Base-by-base conservation (phyloP, 2,113 vertebrate genomes). In the Ancistrus triradiatus region DNA sequence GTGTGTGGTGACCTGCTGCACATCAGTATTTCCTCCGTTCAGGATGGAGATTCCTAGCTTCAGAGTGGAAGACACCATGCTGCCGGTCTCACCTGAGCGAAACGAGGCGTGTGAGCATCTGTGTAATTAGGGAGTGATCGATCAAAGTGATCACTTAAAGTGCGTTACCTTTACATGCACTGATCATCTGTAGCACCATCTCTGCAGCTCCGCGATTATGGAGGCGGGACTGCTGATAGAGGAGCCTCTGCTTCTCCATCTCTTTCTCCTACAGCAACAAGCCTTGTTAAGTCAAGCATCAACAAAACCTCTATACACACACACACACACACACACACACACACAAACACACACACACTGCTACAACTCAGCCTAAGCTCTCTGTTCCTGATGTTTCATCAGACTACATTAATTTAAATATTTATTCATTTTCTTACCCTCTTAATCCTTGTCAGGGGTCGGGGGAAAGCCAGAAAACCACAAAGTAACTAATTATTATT, bases 161-260 rank as follows among this genome's bases (percentile, higher is more conserved):
- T 19, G 15, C 19, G 7, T 0, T 59, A 95, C 94, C 94, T 90
- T 93, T 95, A 80, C 94, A 95, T 59, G 94, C 94, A 0, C 94
- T 95, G 69, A 97, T 93, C 94, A 96, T 96, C 73, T 96, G 94
- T 21, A 96, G 83, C 9, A 96, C 92, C 94, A 95, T 96, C 80
- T 96, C 93, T 0, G 94, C 93, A 0, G 93, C 91, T 0, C 93
- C 94, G 1, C 93, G 89, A 50, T 87, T 93, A 78, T 96, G 93
- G 48, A 96, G 88, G 49, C 93, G 81, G 0, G 93, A 86, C 77
- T 96, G 93, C 73, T 96, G 93, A 78, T 95, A 95, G 27, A 95
- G 78, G 2, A 96, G 86, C 58, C 89, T 85, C 81, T 96, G 93
- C 66, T 95, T 95, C 74, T 94, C 94, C 92, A 92, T 95, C 78